Evolutionary conservation across 2,113 vertebrate species (phyloP), one percentile per base, ranked within the genome.

Genomic region (Mesembrinibis cayennensis): DNA sequence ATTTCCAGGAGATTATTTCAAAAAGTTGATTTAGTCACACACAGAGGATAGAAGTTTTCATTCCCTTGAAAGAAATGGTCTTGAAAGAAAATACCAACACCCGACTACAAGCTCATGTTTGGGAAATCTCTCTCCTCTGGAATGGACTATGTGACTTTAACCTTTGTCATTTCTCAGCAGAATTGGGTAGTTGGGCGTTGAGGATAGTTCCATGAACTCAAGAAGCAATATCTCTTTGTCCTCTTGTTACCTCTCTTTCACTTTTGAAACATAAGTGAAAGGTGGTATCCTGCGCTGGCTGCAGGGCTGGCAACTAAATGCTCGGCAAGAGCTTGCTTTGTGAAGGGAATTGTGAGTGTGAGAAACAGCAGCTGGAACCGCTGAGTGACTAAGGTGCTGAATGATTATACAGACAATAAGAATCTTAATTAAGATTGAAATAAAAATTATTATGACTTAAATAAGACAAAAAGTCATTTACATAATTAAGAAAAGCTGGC

Each of bases 361-460:
- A 58, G 78, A 69, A 91, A 71, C 1, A 2, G 73, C 81, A 82
- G 47, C 42, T 81, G 52, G 27, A 89, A 58, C 20, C 65, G 73
- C 27, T 82, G 78, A 87, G 76, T 70, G 53, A 93, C 62, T 93
- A 55, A 91, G 70, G 66, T 2, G 10, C 18, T 77, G 73, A 95
- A 71, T 72, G 23, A 80, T 93, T 85, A 72, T 49, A 32, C 78
- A 88, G 58, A 88, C 62, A 95, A 80, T 79, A 74, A 92, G 59
- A 85, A 76, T 65, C 72, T 67, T 91, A 89, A 85, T 86, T 16
- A 70, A 21, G 13, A 91, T 29, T 86, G 77, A 95, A 95, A 94
- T 92, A 96, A 92, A 91, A 92, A 86, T 73, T 72, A 86, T 91
- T 92, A 70, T 88, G 16, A 86, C 72, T 97, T 80, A 88, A 91